phyloP scores from a whole-genome alignment of 2,888 invertebrate genomes.

The Melikaiella ostensackeni region DNA sequence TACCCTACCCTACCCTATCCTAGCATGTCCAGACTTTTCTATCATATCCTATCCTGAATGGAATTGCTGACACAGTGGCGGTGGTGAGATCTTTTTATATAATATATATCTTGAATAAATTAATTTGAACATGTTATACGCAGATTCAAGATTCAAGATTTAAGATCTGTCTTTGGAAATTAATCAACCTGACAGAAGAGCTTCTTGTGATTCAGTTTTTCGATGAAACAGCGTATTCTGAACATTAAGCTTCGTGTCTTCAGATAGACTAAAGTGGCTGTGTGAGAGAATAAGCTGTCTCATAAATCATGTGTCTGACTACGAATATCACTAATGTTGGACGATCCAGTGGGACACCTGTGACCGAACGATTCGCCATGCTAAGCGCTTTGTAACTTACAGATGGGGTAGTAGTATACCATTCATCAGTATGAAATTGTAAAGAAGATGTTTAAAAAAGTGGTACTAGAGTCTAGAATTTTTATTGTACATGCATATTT shows the following conservation, averaged over 20 bases:
- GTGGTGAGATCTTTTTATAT: too few species aligned
- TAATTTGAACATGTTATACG: background rate
- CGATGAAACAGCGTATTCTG: background rate
- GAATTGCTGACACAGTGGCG: too few species aligned
- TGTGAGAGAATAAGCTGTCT: constrained; percentile 42
- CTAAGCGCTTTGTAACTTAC: constrained; percentile 15
- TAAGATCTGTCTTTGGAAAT: background rate
- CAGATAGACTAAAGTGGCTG: background rate
- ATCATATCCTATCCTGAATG: too few species aligned
- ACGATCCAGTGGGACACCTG: constrained; percentile 49
- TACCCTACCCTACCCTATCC: too few species aligned
- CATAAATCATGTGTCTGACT: constrained; percentile 54
- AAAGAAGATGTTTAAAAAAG: too few species aligned
- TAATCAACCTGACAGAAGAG: background rate
- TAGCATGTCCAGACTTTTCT: too few species aligned
- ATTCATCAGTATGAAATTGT: too few species aligned
- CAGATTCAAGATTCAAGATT: background rate
- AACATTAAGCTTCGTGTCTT: background rate
- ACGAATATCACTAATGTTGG: constrained; percentile 57
- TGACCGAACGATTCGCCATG: constrained; percentile 44
- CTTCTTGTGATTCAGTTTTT: background rate
- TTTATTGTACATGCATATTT: too few species aligned
- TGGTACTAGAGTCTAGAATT: too few species aligned
- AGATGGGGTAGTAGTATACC: background rate
- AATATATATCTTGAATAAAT: background rate